phyloP scores from a whole-genome alignment of 2,888 invertebrate genomes.

The Aradus depressus region DNA sequence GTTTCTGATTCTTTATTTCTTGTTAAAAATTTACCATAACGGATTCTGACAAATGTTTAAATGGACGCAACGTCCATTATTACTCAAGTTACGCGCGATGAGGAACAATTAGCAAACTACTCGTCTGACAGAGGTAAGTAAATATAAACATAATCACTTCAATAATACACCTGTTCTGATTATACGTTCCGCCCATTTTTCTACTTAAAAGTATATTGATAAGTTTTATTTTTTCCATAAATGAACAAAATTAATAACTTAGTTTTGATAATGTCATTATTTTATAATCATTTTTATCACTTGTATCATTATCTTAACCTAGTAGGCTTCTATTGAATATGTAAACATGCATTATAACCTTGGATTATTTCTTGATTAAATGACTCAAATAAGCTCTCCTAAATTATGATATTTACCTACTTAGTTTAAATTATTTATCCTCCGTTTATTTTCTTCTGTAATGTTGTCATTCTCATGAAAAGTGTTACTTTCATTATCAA shows the following conservation, averaged over 20 bases:
- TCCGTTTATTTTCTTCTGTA: no score
- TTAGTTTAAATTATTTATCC: no score
- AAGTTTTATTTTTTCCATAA: no score
- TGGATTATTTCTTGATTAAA: no score
- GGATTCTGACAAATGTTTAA: slow-evolving; percentile 50
- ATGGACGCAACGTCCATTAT: slow-evolving; percentile 99
- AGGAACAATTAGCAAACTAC: slow-evolving; percentile 87
- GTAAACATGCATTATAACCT: slow-evolving; percentile 22
- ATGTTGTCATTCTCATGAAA: no score
- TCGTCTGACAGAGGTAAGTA: slow-evolving; percentile 81
- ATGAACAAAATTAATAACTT: neutral
- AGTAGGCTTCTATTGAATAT: slow-evolving; percentile 20
- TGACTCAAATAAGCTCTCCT: no score
- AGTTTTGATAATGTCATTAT: neutral
- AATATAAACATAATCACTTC: slow-evolving; percentile 17
- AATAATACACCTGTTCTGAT: slow-evolving; percentile 26
- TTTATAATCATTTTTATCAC: neutral
- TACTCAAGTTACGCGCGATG: slow-evolving; percentile 95
- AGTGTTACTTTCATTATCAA: no score
- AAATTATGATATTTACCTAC: no score
- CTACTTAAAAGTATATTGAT: no score
- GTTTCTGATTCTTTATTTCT: slow-evolving; percentile 12
- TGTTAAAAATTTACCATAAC: slow-evolving; percentile 14
- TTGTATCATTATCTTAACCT: neutral
- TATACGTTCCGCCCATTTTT: slow-evolving; percentile 17